Evolutionary conservation across 2,888 invertebrate species (phyloP).

Genomic region (Drosophila paramelanica): DNA sequence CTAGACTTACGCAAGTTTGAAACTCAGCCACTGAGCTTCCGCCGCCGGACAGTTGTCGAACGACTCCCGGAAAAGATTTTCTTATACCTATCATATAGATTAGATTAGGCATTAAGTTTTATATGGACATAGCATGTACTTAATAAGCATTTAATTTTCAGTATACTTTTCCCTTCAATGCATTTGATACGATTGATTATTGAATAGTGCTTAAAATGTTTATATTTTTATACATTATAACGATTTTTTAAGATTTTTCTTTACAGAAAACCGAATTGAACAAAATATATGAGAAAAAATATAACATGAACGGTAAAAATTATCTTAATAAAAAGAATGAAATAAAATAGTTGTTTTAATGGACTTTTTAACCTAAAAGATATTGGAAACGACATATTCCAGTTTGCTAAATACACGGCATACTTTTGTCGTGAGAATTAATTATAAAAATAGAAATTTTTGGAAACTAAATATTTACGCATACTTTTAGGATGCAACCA

Average conservation of each 20-base stretch:
- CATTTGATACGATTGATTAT: conserved; percentile 54
- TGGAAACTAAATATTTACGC: neutral
- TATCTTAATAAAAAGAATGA: conserved; percentile 64
- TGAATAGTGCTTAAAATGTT: conserved; percentile 27
- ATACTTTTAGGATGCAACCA: too few species aligned
- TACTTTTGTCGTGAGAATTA: neutral
- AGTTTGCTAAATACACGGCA: neutral
- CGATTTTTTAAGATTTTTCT: conserved; percentile 60
- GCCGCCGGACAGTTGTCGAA: conserved; percentile 68
- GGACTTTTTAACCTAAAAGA: neutral
- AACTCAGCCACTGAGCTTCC: conserved; percentile 72
- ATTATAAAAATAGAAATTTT: neutral
- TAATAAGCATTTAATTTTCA: conserved; percentile 26
- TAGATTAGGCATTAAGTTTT: conserved; percentile 43
- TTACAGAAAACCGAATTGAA: conserved; percentile 56
- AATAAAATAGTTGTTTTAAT: conserved; percentile 21
- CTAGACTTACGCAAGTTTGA: conserved; percentile 42
- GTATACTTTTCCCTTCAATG: conserved; percentile 30
- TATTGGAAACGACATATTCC: too few species aligned
- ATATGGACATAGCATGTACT: conserved; percentile 27
- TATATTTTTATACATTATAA: conserved; percentile 47
- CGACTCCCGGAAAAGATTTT: conserved; percentile 52
- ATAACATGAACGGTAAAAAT: conserved; percentile 54
- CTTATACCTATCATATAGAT: conserved; percentile 22
- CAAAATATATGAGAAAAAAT: conserved; percentile 53